Conservation (phyloP, 2,113 vertebrate species). For the Leptocoma aspasia region DNA sequence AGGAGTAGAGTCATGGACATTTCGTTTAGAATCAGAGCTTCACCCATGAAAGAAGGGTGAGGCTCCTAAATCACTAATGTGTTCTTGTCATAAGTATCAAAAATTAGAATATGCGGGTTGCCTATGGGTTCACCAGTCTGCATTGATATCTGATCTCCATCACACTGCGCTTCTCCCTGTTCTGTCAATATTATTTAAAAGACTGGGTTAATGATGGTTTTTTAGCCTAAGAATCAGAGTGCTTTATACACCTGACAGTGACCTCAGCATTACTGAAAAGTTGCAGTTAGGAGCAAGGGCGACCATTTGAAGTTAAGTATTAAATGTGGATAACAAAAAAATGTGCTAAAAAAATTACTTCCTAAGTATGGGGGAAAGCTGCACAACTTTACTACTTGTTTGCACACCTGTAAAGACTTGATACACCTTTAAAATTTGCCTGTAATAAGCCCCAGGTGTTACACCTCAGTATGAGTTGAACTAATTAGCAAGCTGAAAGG, state of each 20-base stretch:
- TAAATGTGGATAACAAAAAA: not conserved
- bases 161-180: fast-evolving
- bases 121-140: fast-evolving
- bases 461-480: not conserved
- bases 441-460: not conserved
- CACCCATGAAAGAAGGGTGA: not conserved
- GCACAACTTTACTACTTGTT: not conserved
- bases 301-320: not conserved
- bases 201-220: not conserved
- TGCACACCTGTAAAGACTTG: not conserved
- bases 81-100: not conserved
- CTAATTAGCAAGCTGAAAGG: not conserved
- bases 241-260: not conserved
- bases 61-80: not conserved
- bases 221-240: not conserved
- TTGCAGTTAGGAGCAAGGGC: not conserved
- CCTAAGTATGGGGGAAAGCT: not conserved
- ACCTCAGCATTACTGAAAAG: not conserved
- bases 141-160: not conserved
- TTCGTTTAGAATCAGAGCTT: not conserved
- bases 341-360: not conserved
- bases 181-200: not conserved
- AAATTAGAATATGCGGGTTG: not conserved
- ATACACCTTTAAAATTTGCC: not conserved
- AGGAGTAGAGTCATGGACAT: not conserved